phyloP scores from a whole-genome alignment of 2,888 invertebrate genomes.

The Cerceris ruficornis region DNA sequence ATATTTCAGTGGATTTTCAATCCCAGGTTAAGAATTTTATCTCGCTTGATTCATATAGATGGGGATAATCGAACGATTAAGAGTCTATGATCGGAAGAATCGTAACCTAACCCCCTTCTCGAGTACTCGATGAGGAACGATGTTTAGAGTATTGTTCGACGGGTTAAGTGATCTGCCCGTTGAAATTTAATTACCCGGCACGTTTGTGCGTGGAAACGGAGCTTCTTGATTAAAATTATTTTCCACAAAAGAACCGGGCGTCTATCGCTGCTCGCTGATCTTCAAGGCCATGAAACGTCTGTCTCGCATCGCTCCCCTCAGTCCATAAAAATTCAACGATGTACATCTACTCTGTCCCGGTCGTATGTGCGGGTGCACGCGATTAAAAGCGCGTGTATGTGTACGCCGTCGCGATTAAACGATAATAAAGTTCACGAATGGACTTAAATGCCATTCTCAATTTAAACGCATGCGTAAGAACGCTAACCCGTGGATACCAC shows the following conservation, averaged over 20 bases:
- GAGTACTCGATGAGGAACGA: no score
- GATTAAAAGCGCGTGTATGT: slow-evolving; percentile 36
- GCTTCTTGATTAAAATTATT: slow-evolving; percentile 49
- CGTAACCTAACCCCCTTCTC: no score
- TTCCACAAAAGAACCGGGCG: slow-evolving; percentile 51
- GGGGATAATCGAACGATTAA: no score
- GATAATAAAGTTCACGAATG: slow-evolving; percentile 57
- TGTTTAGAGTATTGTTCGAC: slow-evolving; percentile 7
- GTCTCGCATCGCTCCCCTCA: slow-evolving; percentile 54
- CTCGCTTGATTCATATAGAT: no score
- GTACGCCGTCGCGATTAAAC: slow-evolving; percentile 48
- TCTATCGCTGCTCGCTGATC: slow-evolving; percentile 54
- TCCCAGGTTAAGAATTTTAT: no score
- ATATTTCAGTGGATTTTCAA: no score
- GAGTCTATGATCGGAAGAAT: no score
- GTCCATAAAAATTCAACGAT: slow-evolving; percentile 60
- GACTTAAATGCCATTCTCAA: slow-evolving; percentile 54
- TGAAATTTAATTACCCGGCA: slow-evolving; percentile 52
- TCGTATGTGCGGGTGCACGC: slow-evolving; percentile 28
- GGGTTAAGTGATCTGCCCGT: slow-evolving; percentile 27
- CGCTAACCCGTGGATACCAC: slow-evolving; percentile 31
- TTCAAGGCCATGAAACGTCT: slow-evolving; percentile 59
- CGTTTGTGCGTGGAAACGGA: slow-evolving; percentile 37
- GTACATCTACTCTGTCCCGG: slow-evolving; percentile 47
- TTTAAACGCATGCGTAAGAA: slow-evolving; percentile 53